Evolutionary conservation across 2,113 vertebrate species (phyloP).

Genomic region (Cranoglanis bouderius): DNA sequence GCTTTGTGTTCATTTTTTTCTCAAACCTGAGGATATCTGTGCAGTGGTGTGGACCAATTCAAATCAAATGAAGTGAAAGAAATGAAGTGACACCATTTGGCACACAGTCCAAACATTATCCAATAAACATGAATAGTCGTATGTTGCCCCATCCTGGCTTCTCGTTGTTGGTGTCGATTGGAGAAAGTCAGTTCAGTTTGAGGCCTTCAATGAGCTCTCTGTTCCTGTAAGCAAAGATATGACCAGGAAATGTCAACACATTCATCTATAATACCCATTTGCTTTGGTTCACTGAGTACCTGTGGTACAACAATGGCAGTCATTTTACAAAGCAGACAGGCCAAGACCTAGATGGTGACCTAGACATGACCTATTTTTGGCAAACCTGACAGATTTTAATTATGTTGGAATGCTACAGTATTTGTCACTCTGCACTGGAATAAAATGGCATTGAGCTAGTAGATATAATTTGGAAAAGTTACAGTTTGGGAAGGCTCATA

Average conservation of each 20-base stretch:
- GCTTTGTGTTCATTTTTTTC: no score
- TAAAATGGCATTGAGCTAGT: neutral
- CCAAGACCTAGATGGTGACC: neutral
- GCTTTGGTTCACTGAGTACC: constrained; percentile 8
- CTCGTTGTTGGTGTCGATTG: neutral
- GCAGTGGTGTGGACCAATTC: constrained; percentile 3
- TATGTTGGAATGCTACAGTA: neutral
- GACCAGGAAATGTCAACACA: constrained; percentile 26
- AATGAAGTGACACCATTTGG: constrained; percentile 10
- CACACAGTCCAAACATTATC: neutral
- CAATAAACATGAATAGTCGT: neutral
- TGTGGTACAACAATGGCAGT: neutral
- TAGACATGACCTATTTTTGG: neutral
- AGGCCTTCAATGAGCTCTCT: neutral
- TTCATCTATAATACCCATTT: constrained; percentile 11
- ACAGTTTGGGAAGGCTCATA: neutral
- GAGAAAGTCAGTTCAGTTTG: neutral
- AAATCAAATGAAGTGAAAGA: constrained; percentile 16
- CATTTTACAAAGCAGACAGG: constrained; percentile 4
- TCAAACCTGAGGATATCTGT: neutral
- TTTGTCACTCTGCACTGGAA: neutral
- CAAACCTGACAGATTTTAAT: neutral
- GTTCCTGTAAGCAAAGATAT: constrained; percentile 18
- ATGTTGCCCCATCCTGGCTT: neutral
- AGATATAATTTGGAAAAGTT: neutral